These are phyloP conservation scores for Eulacestoma nigropectus DNA, from an alignment of 2,113 vertebrate genomes.

Conservation along the genomic window DNA sequence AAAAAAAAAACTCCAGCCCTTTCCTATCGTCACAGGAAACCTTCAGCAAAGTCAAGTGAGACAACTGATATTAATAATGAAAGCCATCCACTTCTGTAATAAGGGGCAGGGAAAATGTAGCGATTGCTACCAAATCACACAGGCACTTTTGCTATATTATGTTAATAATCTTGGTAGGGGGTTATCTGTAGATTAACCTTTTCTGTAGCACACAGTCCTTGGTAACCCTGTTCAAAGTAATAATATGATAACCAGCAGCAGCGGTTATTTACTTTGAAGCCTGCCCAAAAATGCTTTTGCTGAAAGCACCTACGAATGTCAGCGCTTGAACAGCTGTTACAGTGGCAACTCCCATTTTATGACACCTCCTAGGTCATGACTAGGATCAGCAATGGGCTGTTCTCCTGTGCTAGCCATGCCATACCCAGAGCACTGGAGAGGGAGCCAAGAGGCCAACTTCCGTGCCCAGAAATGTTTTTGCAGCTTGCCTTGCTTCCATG, in stretches of 20 bases:
- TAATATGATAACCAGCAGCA: not conserved
- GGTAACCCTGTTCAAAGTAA: not conserved
- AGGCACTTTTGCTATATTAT: not conserved
- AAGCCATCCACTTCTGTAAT: not conserved
- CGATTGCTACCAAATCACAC: not conserved
- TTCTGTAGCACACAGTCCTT: not conserved
- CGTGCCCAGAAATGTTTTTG: not conserved
- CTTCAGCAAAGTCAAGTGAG: not conserved
- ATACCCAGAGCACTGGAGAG: not conserved
- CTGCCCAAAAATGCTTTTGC: not conserved
- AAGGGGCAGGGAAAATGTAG: not conserved
- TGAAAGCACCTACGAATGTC: not conserved
- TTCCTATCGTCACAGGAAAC: slow-evolving; percentile 4
- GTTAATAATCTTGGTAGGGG: not conserved
- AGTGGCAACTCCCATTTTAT: not conserved
- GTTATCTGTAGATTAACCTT: not conserved
- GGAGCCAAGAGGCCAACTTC: not conserved
- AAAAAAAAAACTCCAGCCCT: not conserved
- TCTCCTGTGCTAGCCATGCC: not conserved
- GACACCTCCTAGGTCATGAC: not conserved
- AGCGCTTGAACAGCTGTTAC: not conserved
- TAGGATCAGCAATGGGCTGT: not conserved
- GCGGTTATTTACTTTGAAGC: not conserved
- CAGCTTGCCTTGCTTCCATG: not conserved
- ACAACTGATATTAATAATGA: not conserved